These are phyloP conservation scores for Dicyrtoma fusca DNA, from an alignment of 2,888 invertebrate genomes.

Conservation along the genomic window DNA sequence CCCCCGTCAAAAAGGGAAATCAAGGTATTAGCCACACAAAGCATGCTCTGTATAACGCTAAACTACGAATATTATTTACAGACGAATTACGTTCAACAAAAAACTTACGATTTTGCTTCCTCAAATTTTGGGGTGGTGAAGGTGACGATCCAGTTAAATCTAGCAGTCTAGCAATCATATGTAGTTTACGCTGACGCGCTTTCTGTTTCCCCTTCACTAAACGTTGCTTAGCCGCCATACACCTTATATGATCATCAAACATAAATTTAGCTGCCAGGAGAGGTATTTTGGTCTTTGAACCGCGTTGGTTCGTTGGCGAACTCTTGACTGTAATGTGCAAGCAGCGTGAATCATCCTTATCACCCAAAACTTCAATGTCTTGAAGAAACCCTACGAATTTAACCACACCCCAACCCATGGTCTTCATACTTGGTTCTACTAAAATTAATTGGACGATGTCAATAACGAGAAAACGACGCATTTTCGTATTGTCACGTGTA, in stretches of 20 bases:
- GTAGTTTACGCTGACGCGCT: conserved; percentile 95
- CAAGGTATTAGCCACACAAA: no score
- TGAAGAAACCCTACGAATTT: conserved; percentile 90
- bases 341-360: conserved; percentile 94
- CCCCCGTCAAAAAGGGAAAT: neutral
- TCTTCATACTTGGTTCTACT: conserved; percentile 93
- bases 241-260: conserved; percentile 98
- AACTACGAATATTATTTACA: no score
- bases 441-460: conserved; percentile 93
- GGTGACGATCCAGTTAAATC: conserved; percentile 69
- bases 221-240: conserved; percentile 98
- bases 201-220: conserved; percentile 79
- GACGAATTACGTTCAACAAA: no score
- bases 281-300: conserved; percentile 64
- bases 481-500: conserved; percentile 84
- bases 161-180: conserved; percentile 87
- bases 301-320: conserved; percentile 66
- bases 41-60: no score
- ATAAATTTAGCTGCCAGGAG: conserved; percentile 89
- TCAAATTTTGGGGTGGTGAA: conserved; percentile 54
- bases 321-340: conserved; percentile 89
- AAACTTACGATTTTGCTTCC: conserved; percentile 45
- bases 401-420: conserved; percentile 96
- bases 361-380: conserved; percentile 92
- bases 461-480: conserved; percentile 92